Conservation (phyloP, 2,888 invertebrate genomes). For the Hylaea fasciaria region DNA sequence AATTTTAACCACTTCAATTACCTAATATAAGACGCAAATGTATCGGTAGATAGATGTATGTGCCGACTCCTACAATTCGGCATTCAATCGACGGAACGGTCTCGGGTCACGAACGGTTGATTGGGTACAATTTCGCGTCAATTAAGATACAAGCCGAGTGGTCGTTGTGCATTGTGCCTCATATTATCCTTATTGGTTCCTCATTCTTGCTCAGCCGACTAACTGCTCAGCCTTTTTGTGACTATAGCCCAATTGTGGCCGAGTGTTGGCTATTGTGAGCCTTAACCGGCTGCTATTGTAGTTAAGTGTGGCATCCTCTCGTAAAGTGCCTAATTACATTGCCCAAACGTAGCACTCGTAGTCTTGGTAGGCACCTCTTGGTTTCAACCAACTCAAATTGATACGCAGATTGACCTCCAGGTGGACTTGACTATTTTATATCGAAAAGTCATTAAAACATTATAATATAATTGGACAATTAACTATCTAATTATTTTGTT, state of each 20-base stretch:
- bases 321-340: not conserved
- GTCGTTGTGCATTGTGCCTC: conserved; percentile 63
- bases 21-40: not conserved
- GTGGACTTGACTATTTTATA: too few relatives aligned
- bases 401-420: too few relatives aligned
- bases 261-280: conserved; percentile 38
- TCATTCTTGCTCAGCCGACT: conserved; percentile 61
- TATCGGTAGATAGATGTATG: not conserved
- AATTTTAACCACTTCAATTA: conserved; percentile 16
- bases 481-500: too few relatives aligned
- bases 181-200: conserved; percentile 80
- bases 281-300: conserved; percentile 44
- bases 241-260: conserved; percentile 41
- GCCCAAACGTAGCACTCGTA: too few relatives aligned
- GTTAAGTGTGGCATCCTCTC: conserved; percentile 35
- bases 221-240: conserved; percentile 37
- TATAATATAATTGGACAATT: too few relatives aligned
- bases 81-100: conserved; percentile 54
- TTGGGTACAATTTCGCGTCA: conserved; percentile 81
- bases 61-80: conserved; percentile 43
- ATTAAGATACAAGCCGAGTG: conserved; percentile 63
- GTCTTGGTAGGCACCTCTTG: too few relatives aligned
- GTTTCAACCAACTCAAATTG: too few relatives aligned
- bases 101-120: conserved; percentile 64
- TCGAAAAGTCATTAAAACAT: too few relatives aligned